Evolutionary conservation across 2,797 vertebrate species (phyloP).

Genomic region (Pelobates cultripes): DNA sequence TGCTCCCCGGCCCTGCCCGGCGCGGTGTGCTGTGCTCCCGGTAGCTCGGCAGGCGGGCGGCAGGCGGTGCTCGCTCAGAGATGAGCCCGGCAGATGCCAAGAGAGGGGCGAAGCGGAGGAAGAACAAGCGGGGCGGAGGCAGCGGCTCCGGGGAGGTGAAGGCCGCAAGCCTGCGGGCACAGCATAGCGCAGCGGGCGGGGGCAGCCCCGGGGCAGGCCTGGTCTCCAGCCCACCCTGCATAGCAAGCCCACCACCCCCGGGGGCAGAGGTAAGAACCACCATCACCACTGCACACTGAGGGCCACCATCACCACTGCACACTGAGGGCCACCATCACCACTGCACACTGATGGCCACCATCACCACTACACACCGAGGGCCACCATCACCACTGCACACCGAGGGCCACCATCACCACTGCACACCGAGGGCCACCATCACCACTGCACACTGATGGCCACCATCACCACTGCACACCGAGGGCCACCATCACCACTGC

Average conservation of each 20-base stretch:
- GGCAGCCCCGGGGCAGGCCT: slow-evolving; percentile 74
- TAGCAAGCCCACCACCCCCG: slow-evolving; percentile 61
- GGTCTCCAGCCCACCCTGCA: slow-evolving; percentile 68
- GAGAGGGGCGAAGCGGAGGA: slow-evolving; percentile 95
- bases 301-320: no score
- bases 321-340: not conserved
- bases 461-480: no score
- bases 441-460: no score
- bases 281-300: not conserved
- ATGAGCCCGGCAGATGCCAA: slow-evolving; percentile 98
- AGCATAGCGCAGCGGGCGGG: slow-evolving; percentile 64
- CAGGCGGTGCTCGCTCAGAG: slow-evolving; percentile 59
- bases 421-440: no score
- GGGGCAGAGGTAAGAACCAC: slow-evolving; percentile 57
- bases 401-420: no score
- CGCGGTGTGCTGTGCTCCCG: slow-evolving; percentile 48
- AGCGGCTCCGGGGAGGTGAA: slow-evolving; percentile 69
- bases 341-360: not conserved
- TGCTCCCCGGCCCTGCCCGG: not conserved
- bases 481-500: no score
- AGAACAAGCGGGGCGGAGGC: slow-evolving; percentile 94
- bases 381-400: not conserved
- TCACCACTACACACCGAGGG: not conserved
- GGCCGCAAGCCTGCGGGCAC: slow-evolving; percentile 58
- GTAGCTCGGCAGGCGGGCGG: slow-evolving; percentile 69